Conservation (phyloP, 2,113 vertebrate species). For the Ctenodactylus gundi region DNA sequence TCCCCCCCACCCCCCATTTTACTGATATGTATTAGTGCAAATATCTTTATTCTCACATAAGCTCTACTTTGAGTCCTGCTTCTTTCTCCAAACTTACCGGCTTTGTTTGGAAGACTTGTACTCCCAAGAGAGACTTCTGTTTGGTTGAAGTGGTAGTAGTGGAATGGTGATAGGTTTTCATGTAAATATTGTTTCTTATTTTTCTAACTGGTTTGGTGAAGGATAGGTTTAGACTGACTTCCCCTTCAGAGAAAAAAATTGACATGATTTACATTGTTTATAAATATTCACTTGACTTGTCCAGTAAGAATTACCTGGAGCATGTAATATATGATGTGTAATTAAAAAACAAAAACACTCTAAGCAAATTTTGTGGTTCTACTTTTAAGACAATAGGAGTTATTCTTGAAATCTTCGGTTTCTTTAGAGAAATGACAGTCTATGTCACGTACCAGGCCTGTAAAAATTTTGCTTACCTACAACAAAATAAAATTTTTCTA, state of each 20-base stretch:
- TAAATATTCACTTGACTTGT: neutral
- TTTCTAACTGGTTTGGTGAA: neutral
- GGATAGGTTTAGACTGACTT: neutral
- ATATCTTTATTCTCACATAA: neutral
- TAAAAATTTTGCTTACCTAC: neutral
- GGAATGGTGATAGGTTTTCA: neutral
- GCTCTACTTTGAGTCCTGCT: neutral
- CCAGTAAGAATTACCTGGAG: neutral
- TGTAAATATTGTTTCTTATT: neutral
- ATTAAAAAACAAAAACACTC: neutral
- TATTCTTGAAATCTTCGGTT: neutral
- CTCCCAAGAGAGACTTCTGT: neutral
- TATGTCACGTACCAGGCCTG: neutral
- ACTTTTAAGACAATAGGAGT: neutral
- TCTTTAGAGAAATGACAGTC: neutral
- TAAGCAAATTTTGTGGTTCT: neutral
- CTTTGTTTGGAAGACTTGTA: neutral
- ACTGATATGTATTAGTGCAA: too few species aligned
- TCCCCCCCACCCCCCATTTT: too few species aligned
- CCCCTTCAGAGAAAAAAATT: neutral
- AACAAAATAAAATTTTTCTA: neutral
- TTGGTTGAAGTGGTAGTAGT: neutral
- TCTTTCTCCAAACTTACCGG: neutral
- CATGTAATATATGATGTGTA: neutral
- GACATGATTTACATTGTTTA: neutral